These are phyloP conservation scores for Chiloscyllium plagiosum DNA, from an alignment of 2,113 vertebrate genomes.

Conservation along the genomic window DNA sequence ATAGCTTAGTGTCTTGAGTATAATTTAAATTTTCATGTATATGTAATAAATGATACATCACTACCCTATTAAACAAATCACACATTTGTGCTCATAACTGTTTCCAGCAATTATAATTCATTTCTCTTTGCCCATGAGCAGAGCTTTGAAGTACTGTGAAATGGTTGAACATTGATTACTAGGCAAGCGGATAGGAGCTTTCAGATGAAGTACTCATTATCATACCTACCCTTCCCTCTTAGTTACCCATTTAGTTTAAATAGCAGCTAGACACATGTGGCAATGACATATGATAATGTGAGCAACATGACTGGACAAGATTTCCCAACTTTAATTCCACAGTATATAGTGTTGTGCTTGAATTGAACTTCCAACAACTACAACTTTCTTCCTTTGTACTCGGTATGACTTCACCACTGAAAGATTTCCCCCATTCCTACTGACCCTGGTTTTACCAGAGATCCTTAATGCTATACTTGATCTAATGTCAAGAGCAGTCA, in stretches of 20 bases:
- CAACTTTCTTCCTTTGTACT: too few species aligned
- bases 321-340: too few species aligned
- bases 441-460: too few species aligned
- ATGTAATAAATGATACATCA: background rate
- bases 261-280: background rate
- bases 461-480: too few species aligned
- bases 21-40: background rate
- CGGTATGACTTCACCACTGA: too few species aligned
- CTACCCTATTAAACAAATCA: background rate
- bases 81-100: background rate
- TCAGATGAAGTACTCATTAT: background rate
- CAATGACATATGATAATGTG: background rate
- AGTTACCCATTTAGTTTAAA: slow-evolving; percentile 8
- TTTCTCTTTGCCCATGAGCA: slow-evolving; percentile 2
- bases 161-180: background rate
- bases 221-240: background rate
- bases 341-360: background rate
- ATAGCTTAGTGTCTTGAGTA: background rate
- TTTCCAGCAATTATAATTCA: slow-evolving; percentile 9
- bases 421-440: too few species aligned
- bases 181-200: background rate
- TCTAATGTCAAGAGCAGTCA: too few species aligned
- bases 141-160: background rate
- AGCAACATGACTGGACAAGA: background rate
- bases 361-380: too few species aligned